Base-by-base conservation (phyloP, 2,797 vertebrate genomes). In the Catostomus latipinnis region DNA sequence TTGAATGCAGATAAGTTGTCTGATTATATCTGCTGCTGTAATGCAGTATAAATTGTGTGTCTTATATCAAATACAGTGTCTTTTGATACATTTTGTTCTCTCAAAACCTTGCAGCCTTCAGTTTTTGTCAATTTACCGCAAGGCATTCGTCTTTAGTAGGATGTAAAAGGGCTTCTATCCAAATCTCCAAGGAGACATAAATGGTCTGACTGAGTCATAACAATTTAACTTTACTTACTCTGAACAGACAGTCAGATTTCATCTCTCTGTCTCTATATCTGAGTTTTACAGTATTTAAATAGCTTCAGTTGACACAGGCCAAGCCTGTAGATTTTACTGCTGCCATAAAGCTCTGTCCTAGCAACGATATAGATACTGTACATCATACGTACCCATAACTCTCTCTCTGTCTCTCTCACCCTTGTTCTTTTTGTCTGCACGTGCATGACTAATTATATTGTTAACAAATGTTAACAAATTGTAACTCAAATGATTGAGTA, bases 381-480 rank as follows among this genome's bases (percentile, higher is more conserved):
- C 60, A 82, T 77, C 57, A 77, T 78, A 77, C 66, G 11, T 54
- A 74, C 71, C 62, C 65, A 71, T 73, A 46, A 67, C 63, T 73
- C 43, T 66, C 34, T 73, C 8, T 48, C 50, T 73, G 45, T 73
- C 67, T 52, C 11, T 43, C 58, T 58, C 22, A 22, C 48, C 72
- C 46, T 83, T 12, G 61, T 10, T 67, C 11, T 56, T 45, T 46
- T 10, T 2, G 90, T 95, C 76, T 96, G 93, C 91, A 93, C 95
- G 94, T 94, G 96, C 86, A 94, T 96, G 89, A 96, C 94, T 85
- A 97, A 96, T 91, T 96, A 96, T 90, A 94, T 94, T 88, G 95
- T 97, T 89, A 96, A 94, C 88, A 94, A 95, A 22, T 22, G 22
- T 22, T 22, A 22, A 22, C 22, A 22, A 22, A 22, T 22, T 22